Evolutionary conservation across 1,140 invertebrate species (phyloP), one percentile per base, ranked within the genome.

Genomic region (Parapsyche elsis): DNA sequence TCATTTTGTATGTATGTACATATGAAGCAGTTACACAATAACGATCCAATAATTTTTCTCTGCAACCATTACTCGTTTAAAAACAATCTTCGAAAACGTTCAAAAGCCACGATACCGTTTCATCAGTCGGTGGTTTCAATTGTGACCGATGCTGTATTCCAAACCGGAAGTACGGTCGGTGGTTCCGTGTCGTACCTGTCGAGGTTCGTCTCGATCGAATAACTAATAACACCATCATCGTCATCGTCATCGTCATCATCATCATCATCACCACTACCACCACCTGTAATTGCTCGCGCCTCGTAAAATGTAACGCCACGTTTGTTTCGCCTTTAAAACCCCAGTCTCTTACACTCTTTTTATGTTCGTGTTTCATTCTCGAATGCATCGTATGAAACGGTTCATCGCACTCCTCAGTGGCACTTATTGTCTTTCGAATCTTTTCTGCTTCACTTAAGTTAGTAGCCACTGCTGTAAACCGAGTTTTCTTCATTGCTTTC

Each of bases 141-240:
- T 46, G 71, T 49, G 30, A 30, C 71, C 71, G 21, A 14, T 14
- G 21, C n/a, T 7, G 38, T 23, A 5, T 10, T 14, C 38, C 9
- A 61, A 19, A 16, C 46, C 73, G 73, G 73, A 75, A 75, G 19
- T 30, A 75, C 73, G 73, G 45, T 75, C 46, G 46, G 24, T 75
- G 73, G 23, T 75, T 49, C 21, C 30, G 46, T 46, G 71, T 7
- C 46, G 23, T 46, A 73, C 71, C 71, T 26, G 64, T 61, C 10
- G 49, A 53, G 49, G 10, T 16, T 61, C 59, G 64, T 67, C 16
- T 16, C 49, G 16, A 53, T 53, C 49, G 49, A 53, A 53, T 53
- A 16, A 53, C 49, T 2, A 53, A 53, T 53, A 16, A 53, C 30
- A 53, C 49, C 64, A 61, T 61, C 59, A 23, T 61, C 59, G 21